Evolutionary conservation across 2,797 vertebrate genomes (phyloP).

Genomic region (Tokudaia muenninki): DNA sequence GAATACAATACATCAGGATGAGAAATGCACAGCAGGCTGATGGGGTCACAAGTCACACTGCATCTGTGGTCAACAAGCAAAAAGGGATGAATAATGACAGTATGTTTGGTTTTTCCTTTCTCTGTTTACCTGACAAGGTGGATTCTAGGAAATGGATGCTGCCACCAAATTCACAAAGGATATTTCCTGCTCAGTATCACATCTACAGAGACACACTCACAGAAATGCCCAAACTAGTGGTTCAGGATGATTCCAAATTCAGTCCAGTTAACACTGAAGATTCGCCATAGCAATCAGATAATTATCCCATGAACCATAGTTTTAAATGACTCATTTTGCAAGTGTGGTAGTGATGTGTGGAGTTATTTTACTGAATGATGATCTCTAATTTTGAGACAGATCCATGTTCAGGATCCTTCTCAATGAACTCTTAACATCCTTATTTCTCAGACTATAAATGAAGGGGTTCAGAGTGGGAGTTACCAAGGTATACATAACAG

Average conservation of each 20-base stretch:
- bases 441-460: constrained; percentile 70
- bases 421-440: constrained; percentile 47
- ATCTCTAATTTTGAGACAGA: background rate
- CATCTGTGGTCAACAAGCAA: background rate
- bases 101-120: background rate
- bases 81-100: background rate
- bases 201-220: background rate
- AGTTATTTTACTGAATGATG: background rate
- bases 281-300: background rate
- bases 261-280: background rate
- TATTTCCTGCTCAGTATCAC: background rate
- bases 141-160: background rate
- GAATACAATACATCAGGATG: background rate
- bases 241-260: background rate
- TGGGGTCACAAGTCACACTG: no score
- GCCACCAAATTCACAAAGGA: background rate
- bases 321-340: background rate
- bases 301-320: background rate
- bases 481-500: no score
- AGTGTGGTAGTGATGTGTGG: background rate
- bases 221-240: no score
- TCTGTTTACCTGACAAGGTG: background rate
- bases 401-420: constrained; percentile 5
- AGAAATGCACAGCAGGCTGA: background rate
- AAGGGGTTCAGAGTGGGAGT: constrained; percentile 47